These are phyloP conservation scores for Hypsibius dujardini DNA, from an alignment of 1,140 invertebrate genomes.

Conservation along the genomic window DNA sequence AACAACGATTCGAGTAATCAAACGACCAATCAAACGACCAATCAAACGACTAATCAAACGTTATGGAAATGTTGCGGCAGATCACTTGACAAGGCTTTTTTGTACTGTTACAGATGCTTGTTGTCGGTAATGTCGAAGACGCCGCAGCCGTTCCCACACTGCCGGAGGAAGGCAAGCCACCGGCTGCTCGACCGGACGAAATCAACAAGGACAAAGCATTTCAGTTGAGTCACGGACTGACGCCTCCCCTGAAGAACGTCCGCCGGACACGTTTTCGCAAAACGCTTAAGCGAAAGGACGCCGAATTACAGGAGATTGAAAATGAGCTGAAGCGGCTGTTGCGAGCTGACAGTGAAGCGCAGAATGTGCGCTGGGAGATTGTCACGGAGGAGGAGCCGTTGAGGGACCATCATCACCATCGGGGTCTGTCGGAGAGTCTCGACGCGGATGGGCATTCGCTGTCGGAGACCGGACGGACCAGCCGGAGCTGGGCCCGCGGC, in stretches of 20 bases:
- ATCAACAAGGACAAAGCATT: slow-evolving; percentile 86
- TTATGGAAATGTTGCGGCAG: too few species aligned
- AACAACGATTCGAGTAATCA: too few species aligned
- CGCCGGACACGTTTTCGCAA: slow-evolving; percentile 77
- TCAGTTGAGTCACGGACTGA: slow-evolving; percentile 77
- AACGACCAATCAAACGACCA: too few species aligned
- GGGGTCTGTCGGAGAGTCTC: neutral
- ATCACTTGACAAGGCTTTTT: too few species aligned
- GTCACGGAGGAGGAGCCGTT: slow-evolving; percentile 29
- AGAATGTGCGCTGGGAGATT: slow-evolving; percentile 34
- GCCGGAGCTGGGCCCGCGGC: slow-evolving; percentile 14
- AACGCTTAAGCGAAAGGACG: slow-evolving; percentile 86
- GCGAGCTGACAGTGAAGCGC: slow-evolving; percentile 41
- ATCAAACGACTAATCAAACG: too few species aligned
- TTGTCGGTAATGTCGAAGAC: slow-evolving; percentile 45
- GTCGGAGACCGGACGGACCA: neutral
- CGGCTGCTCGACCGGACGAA: slow-evolving; percentile 65
- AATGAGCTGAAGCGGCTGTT: slow-evolving; percentile 81
- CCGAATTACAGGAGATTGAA: slow-evolving; percentile 91
- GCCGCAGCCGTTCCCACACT: slow-evolving; percentile 56
- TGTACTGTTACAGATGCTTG: slow-evolving; percentile 11
- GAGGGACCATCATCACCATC: neutral
- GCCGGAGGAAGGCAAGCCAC: slow-evolving; percentile 60
- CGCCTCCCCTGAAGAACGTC: slow-evolving; percentile 84
- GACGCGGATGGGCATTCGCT: too few species aligned